Base-by-base conservation (phyloP, 2,888 invertebrate genomes). In the Toxonevra muliebris region DNA sequence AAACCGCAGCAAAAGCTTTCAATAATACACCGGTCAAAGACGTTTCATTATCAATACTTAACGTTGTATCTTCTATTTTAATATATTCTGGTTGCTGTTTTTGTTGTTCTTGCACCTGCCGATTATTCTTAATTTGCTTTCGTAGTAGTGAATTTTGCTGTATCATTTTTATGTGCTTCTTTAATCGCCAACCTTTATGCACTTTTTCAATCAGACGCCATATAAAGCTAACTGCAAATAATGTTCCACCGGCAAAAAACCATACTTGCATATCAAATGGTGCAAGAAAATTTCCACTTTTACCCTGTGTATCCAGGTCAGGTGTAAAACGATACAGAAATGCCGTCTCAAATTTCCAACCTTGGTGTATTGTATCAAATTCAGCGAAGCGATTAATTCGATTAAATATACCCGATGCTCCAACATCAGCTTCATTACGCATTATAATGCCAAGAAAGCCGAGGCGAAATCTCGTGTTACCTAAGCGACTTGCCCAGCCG, bases 371-470 rank as follows among this genome's bases (percentile, higher is more conserved):
- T 15, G 76, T 79, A 71, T 85, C 84, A 57, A 84, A 81, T 55
- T 82, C 81, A 1, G 79, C 78, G 66, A 82, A 80, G 7, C 84
- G 77, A 75, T 82, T 84, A 2, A 81, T 76, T 13, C 82, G 77
- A 73, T 79, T 81, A 13, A 83, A 82, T n/a, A 76, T 75, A 13
- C 82, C 82, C 2, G 84, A 79, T 3, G 82, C 81, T 1, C 79
- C 82, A 71, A 85, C 77, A 69, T 85, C 84, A 2, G 79, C 84
- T 69, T 85, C 84, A 68, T 83, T 82, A 10, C 84, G 76, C 69
- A 71, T 74, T 19, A 84, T 63, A 30, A 83, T 78, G 1, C 84
- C 84, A 17, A 85, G 63, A 10, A 82, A 70, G 0, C 84, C 84
- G 17, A 85, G 69, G 0, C 84, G 82, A 73, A 77, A 84, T 17